Conservation (phyloP, 1,140 invertebrate species). For the Heliconius nattereri region DNA sequence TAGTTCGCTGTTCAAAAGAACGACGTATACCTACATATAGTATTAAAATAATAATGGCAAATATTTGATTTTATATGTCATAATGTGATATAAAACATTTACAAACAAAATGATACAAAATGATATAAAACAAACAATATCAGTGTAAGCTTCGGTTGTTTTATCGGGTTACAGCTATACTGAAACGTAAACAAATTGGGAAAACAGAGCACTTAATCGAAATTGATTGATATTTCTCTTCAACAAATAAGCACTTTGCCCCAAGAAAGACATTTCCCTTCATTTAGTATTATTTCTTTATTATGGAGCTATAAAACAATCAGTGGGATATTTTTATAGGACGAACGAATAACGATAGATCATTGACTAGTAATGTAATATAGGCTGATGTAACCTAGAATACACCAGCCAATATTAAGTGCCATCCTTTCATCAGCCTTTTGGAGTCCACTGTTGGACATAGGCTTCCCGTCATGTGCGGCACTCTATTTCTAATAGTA, state of each 20-base stretch:
- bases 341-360: neutral
- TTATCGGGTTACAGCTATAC: slow-evolving; percentile 1
- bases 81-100: neutral
- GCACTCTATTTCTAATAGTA: no score
- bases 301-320: neutral
- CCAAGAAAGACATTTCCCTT: neutral
- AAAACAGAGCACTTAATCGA: neutral
- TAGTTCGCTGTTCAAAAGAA: no score
- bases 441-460: no score
- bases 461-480: no score
- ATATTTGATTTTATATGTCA: no score
- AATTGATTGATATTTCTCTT: neutral
- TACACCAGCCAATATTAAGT: neutral
- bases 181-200: neutral
- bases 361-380: neutral
- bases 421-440: neutral
- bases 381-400: neutral
- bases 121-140: neutral
- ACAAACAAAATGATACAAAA: slow-evolving; percentile 10
- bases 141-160: neutral
- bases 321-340: neutral
- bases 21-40: no score
- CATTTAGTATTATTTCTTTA: neutral
- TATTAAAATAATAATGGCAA: no score
- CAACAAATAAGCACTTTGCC: neutral